phyloP scores from a whole-genome alignment of 2,113 vertebrate genomes.

The Heteronetta atricapilla region DNA sequence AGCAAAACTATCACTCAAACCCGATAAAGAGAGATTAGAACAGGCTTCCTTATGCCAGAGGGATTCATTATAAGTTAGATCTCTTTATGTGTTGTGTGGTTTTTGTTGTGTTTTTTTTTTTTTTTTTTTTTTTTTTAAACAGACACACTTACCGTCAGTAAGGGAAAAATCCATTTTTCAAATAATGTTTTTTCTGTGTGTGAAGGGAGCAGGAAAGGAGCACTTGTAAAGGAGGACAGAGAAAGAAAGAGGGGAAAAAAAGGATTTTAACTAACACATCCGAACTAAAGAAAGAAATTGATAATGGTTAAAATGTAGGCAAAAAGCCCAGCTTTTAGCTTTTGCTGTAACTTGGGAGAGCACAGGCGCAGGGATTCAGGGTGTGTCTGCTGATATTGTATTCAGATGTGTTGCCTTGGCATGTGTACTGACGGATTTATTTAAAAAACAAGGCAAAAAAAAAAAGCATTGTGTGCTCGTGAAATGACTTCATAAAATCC shows the following conservation, averaged over 20 bases:
- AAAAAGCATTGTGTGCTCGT: conserved; percentile 80
- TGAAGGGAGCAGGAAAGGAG: conserved; percentile 20
- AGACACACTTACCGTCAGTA: conserved; percentile 2
- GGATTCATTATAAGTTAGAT: conserved; percentile 72
- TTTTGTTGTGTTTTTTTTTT: conserved; percentile 18
- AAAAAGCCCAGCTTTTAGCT: conserved; percentile 55
- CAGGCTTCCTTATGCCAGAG: conserved; percentile 70
- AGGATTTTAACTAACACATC: background rate
- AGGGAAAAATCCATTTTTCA: conserved; percentile 58
- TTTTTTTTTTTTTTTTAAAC: conserved; percentile 56
- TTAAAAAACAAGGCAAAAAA: conserved; percentile 82
- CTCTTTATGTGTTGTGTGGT: conserved; percentile 37
- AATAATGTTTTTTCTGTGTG: background rate
- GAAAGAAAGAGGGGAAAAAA: background rate
- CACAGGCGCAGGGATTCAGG: conserved; percentile 71
- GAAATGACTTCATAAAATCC: conserved; percentile 83
- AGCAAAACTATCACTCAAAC: conserved; percentile 76
- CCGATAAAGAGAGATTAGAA: conserved; percentile 76
- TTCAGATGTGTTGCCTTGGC: conserved; percentile 85
- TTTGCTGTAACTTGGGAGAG: conserved; percentile 67
- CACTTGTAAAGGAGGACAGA: background rate
- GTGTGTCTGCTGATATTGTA: conserved; percentile 84
- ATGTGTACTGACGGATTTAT: conserved; percentile 81
- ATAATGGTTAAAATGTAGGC: conserved; percentile 52
- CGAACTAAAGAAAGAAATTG: background rate